phyloP scores from a whole-genome alignment of 2,113 vertebrate genomes.

The Pheucticus melanocephalus region DNA sequence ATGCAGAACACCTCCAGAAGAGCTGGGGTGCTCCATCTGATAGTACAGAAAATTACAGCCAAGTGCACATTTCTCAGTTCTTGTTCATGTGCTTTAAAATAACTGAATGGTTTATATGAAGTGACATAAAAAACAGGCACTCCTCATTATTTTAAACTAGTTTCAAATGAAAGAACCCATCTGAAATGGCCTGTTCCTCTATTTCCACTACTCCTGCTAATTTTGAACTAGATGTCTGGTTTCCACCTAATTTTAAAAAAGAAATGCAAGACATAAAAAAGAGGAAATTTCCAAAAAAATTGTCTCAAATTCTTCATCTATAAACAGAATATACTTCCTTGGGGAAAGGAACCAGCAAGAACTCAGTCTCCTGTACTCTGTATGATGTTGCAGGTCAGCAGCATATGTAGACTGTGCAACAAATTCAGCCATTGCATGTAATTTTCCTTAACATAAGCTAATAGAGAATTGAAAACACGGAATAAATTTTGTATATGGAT shows the following conservation, averaged over 20 bases:
- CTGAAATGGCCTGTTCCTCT: neutral
- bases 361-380: neutral
- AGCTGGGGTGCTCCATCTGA: neutral
- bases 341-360: neutral
- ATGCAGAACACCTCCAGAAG: neutral
- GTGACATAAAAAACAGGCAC: neutral
- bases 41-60: neutral
- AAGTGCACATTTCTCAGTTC: neutral
- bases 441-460: neutral
- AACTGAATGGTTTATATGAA: neutral
- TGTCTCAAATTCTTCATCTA: neutral
- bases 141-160: neutral
- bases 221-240: neutral
- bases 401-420: neutral
- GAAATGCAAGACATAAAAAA: neutral
- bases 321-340: neutral
- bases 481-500: neutral
- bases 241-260: neutral
- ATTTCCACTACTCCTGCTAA: neutral
- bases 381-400: neutral
- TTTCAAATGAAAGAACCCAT: neutral
- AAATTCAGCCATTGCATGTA: neutral
- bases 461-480: neutral
- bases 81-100: neutral
- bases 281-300: neutral